These are phyloP conservation scores for Dallia pectoralis DNA, from an alignment of 2,797 vertebrate species.

Conservation along the genomic window DNA sequence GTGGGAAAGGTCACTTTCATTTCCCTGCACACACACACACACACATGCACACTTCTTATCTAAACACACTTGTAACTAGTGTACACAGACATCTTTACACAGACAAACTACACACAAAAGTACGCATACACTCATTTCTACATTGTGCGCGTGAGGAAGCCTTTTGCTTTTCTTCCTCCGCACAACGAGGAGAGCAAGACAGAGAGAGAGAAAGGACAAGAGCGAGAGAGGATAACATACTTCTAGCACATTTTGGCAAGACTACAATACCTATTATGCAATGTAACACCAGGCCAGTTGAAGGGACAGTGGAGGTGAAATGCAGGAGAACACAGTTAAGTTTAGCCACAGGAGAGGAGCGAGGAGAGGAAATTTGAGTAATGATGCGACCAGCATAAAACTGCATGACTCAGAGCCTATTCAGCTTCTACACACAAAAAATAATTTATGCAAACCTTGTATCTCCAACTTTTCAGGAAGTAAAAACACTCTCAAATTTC, in stretches of 20 bases:
- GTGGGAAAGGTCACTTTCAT: constrained; percentile 10
- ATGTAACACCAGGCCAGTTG: background rate
- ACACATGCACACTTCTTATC: background rate
- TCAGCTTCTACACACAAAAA: no score
- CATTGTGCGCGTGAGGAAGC: background rate
- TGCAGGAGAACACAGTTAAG: background rate
- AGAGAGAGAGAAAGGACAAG: background rate
- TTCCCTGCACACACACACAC: constrained; percentile 6
- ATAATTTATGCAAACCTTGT: background rate
- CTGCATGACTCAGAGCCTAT: background rate
- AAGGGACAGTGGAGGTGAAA: background rate
- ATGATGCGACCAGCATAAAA: background rate
- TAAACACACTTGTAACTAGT: background rate
- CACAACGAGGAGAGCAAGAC: background rate
- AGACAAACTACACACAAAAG: background rate
- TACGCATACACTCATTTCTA: background rate
- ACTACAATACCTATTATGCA: constrained; percentile 4
- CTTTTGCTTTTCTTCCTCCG: background rate
- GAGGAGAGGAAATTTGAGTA: background rate
- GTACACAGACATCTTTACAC: background rate
- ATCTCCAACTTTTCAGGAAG: background rate
- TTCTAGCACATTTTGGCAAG: background rate
- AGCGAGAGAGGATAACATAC: background rate
- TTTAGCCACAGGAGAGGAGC: background rate
- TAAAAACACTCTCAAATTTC: background rate